These are phyloP conservation scores for Drymodes brunneopygia DNA, from an alignment of 2,113 vertebrate genomes.

Conservation along the genomic window DNA sequence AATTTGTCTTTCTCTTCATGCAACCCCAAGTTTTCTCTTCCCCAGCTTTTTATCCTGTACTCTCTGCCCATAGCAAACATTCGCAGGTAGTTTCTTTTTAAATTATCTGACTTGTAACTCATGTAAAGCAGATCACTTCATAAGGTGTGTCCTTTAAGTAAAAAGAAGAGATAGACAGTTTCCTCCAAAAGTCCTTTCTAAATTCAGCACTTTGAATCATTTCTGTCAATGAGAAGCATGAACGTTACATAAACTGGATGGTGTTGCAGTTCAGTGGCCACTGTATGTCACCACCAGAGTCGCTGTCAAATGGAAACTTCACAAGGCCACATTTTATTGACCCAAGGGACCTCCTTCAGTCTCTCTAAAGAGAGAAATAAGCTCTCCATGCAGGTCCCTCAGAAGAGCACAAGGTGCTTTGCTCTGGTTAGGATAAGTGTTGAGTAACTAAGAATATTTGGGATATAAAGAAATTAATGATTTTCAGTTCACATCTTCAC, in stretches of 20 bases:
- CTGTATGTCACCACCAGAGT: background rate
- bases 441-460: background rate
- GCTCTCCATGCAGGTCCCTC: background rate
- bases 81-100: background rate
- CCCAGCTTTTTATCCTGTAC: background rate
- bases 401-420: background rate
- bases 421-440: background rate
- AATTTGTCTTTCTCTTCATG: background rate
- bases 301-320: background rate
- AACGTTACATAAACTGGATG: rapidly evolving
- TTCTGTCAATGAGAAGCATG: background rate
- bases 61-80: background rate
- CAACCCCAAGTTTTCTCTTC: background rate
- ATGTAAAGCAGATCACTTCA: background rate
- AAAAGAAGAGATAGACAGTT: background rate
- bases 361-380: background rate
- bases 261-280: background rate
- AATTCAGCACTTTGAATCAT: background rate
- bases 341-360: background rate
- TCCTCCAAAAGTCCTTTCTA: background rate
- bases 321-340: background rate
- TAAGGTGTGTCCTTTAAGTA: background rate
- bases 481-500: background rate
- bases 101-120: background rate
- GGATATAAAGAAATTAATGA: background rate